These are phyloP conservation scores for Buceros bicornis DNA, from an alignment of 2,797 vertebrate genomes.

Conservation along the genomic window DNA sequence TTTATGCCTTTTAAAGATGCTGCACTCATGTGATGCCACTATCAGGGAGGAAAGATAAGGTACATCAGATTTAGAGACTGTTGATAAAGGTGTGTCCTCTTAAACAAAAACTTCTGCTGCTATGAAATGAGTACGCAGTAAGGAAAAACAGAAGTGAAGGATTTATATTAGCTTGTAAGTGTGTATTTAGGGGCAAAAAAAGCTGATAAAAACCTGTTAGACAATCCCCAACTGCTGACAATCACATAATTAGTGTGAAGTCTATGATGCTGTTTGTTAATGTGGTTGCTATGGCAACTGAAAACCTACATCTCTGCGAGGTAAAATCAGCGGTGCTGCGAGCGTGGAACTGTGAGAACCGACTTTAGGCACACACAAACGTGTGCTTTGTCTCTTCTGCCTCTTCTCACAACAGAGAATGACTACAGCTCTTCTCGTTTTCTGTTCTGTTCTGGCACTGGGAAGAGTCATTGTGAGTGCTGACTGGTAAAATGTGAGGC, in stretches of 20 bases:
- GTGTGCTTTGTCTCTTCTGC: not conserved
- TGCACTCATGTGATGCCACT: constrained; percentile 4
- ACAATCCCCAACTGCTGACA: not conserved
- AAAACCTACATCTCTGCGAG: constrained; percentile 30
- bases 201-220: not conserved
- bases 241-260: not conserved
- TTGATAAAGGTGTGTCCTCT: not conserved
- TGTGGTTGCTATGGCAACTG: constrained; percentile 31
- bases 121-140: not conserved
- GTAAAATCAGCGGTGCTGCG: not conserved
- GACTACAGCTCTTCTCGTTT: not conserved
- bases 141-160: not conserved
- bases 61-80: not conserved
- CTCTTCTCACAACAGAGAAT: not conserved
- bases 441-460: not conserved
- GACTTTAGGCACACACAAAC: not conserved
- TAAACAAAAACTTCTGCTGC: not conserved
- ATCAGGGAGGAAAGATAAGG: not conserved
- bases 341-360: not conserved
- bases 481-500: not conserved
- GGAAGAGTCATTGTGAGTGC: not conserved
- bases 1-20: constrained; percentile 32
- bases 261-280: constrained; percentile 56
- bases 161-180: not conserved
- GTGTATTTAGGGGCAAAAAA: not conserved